A percentile compares a stretch with the other conserved stretches of the same genome.
Conservation (phyloP, 2,888 invertebrate species). For the Anaspis maculata region DNA sequence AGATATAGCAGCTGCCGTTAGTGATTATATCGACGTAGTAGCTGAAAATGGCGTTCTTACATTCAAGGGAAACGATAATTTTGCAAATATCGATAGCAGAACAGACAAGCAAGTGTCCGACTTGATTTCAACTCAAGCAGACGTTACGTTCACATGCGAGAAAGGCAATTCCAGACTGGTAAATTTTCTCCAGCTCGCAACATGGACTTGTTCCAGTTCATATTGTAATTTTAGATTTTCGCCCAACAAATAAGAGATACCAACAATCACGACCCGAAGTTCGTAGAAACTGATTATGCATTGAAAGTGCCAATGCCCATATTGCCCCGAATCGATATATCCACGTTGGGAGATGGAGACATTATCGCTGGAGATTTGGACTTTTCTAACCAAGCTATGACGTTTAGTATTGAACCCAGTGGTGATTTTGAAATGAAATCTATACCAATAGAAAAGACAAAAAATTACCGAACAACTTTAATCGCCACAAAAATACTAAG, state of each 20-base stretch:
- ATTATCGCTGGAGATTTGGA: slow-evolving; percentile 47
- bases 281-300: slow-evolving; percentile 36
- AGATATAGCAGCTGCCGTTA: too few species aligned
- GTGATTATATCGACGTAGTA: too few species aligned
- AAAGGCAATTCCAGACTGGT: too few species aligned
- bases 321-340: slow-evolving; percentile 41
- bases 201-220: background rate
- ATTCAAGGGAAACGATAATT: too few species aligned
- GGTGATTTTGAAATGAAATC: slow-evolving; percentile 18
- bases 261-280: slow-evolving; percentile 45
- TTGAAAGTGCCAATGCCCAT: slow-evolving; percentile 45
- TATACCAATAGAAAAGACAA: too few species aligned
- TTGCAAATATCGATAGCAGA: too few species aligned
- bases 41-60: too few species aligned
- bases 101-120: too few species aligned
- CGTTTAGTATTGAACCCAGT: slow-evolving; percentile 23
- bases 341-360: slow-evolving; percentile 34
- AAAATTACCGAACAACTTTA: slow-evolving; percentile 20
- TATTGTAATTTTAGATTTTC: slow-evolving; percentile 36
- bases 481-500: slow-evolving; percentile 16
- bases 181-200: too few species aligned
- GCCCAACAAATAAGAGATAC: slow-evolving; percentile 42
- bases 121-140: too few species aligned
- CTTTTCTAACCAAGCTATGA: slow-evolving; percentile 40
- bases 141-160: too few species aligned